These are phyloP conservation scores for Protonemura montana DNA, from an alignment of 2,888 invertebrate species.

Conservation along the genomic window DNA sequence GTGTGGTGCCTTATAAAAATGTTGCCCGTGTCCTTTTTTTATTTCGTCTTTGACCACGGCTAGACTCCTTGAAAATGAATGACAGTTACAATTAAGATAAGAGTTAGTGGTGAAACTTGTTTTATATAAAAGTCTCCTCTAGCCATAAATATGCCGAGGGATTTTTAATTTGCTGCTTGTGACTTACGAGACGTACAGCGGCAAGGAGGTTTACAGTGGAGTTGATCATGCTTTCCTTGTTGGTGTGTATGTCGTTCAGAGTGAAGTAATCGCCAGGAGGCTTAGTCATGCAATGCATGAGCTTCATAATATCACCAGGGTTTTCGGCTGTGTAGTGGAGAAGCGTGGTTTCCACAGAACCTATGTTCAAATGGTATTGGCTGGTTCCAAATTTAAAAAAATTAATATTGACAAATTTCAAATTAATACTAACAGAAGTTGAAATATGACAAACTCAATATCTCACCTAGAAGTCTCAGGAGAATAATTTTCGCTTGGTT, in stretches of 20 bases:
- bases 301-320: conserved; percentile 59
- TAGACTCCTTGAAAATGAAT: too few species aligned
- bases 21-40: too few species aligned
- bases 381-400: conserved; percentile 63
- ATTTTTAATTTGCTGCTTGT: neutral
- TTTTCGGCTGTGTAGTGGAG: conserved; percentile 66
- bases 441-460: too few species aligned
- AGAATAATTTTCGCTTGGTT: conserved; percentile 67
- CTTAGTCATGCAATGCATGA: conserved; percentile 73
- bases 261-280: conserved; percentile 65
- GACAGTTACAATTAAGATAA: too few species aligned
- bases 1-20: too few species aligned
- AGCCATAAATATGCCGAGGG: too few species aligned
- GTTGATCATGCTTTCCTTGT: conserved; percentile 58
- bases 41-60: too few species aligned
- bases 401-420: too few species aligned
- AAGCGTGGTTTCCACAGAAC: conserved; percentile 71
- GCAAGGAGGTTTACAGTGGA: conserved; percentile 72
- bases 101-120: too few species aligned
- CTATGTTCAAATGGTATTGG: conserved; percentile 70
- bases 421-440: too few species aligned
- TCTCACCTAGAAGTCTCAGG: conserved; percentile 63
- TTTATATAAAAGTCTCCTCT: too few species aligned
- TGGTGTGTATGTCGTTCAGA: conserved; percentile 64
- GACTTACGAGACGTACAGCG: conserved; percentile 63